phyloP scores from a whole-genome alignment of 2,888 invertebrate genomes.

The Ochropleura leucogaster region DNA sequence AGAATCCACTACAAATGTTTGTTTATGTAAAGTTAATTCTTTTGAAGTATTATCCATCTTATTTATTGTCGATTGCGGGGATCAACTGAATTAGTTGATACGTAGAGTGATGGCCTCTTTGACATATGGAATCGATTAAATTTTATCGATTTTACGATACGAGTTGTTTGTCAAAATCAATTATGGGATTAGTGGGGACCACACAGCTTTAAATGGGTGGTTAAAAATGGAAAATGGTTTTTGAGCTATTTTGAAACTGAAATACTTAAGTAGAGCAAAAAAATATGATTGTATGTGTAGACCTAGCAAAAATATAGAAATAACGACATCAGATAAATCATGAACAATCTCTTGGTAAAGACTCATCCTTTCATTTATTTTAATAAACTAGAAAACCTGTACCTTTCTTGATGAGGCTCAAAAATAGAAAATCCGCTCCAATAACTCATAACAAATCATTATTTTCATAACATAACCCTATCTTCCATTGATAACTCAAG shows the following conservation, averaged over 20 bases:
- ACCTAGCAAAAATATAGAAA: no score
- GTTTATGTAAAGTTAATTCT: slow-evolving; percentile 70
- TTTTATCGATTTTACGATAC: slow-evolving; percentile 67
- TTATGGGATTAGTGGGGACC: slow-evolving; percentile 61
- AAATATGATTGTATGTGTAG: no score
- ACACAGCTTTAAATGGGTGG: slow-evolving; percentile 49
- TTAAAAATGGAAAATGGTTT: slow-evolving; percentile 12
- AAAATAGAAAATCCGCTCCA: neutral
- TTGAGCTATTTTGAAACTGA: slow-evolving; percentile 1
- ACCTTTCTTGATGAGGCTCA: neutral
- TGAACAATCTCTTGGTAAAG: neutral
- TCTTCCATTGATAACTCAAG: slow-evolving; percentile 37
- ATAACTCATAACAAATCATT: slow-evolving; percentile 16
- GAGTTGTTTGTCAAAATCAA: slow-evolving; percentile 64
- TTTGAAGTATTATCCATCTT: slow-evolving; percentile 63
- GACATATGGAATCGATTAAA: slow-evolving; percentile 72
- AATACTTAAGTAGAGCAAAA: neutral
- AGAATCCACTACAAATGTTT: slow-evolving; percentile 75
- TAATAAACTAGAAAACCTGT: neutral
- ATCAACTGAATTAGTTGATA: slow-evolving; percentile 65
- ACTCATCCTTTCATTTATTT: neutral
- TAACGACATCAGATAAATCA: neutral
- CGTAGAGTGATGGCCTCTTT: slow-evolving; percentile 60
- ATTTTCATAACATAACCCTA: slow-evolving; percentile 20
- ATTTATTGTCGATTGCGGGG: slow-evolving; percentile 67